Base-by-base conservation (phyloP, 2,113 vertebrate species). In the Aplodontia rufa region DNA sequence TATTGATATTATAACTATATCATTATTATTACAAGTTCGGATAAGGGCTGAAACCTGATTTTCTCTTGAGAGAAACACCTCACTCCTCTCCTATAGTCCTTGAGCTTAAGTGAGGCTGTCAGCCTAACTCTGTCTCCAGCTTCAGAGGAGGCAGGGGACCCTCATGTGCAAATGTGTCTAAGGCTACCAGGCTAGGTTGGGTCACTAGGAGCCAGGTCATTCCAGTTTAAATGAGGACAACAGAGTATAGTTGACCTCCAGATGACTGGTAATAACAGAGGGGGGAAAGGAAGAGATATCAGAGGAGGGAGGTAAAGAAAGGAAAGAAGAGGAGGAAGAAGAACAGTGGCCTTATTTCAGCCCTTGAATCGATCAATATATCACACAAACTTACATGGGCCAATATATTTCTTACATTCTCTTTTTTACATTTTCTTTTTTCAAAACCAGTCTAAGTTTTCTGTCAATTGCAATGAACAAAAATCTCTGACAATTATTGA, bases 281-380 rank as follows among this genome's bases (percentile, higher is more conserved):
- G 26, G 32, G 3, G 1, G 24, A 62, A 28, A 62, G 45, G 9
- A 24, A 66, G 30, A 17, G 20, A n/a, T n/a, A n/a, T n/a, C n/a
- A 68, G 49, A 68, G 22, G 0, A 20, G 14, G 4, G 3, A 14
- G 10, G 13, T 4, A 8, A 0, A 30, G 16, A 13, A 1, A 11
- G 19, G 6, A 12, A 3, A 2, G 17, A 3, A 5, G 20, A 13
- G 5, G 6, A 16, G 45, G 64, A 13, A n/a, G 35, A n/a, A 32
- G 35, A 24, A 5, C 11, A 28, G 5, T 0, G 49, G 45, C 30
- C 22, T 80, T 47, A 32, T 1, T 4, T 17, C 51, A 74, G 24
- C 2, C 20, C 30, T 49, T 72, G 40, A 79, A 37, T 64, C 76
- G 75, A 35, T n/a, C 37, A 24, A 1, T 42, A 17, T 24, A 16